These are phyloP conservation scores for Leiothrix lutea DNA, from an alignment of 2,113 vertebrate species.

Conservation along the genomic window DNA sequence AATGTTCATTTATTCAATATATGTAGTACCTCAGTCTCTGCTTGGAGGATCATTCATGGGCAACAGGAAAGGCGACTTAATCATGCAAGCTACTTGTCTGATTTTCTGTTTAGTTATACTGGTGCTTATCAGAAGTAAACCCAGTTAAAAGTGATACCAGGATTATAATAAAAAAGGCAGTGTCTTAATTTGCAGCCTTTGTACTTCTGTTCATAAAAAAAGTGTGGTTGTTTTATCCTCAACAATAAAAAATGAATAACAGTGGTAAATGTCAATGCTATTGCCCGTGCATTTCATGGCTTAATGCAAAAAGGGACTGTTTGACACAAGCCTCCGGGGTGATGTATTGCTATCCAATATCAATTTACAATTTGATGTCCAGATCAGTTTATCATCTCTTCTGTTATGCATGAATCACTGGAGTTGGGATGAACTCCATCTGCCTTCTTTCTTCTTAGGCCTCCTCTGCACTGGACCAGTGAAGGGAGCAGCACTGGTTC, in stretches of 20 bases:
- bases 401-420: background rate
- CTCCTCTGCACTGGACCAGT: accelerated
- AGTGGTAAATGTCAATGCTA: background rate
- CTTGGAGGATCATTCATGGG: background rate
- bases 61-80: background rate
- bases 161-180: background rate
- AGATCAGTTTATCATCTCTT: background rate
- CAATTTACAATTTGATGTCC: background rate
- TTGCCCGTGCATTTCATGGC: background rate
- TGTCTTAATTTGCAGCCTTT: background rate
- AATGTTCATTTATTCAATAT: conserved; percentile 6
- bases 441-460: background rate
- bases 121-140: background rate
- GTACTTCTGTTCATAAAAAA: background rate
- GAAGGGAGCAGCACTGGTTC: background rate
- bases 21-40: background rate
- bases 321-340: background rate
- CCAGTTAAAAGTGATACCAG: background rate
- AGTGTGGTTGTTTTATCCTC: background rate
- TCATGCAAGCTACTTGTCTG: background rate
- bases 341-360: background rate
- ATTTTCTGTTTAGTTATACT: background rate
- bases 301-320: background rate
- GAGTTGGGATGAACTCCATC: background rate
- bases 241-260: background rate